Evolutionary conservation across 2,797 vertebrate genomes (phyloP).

Genomic region (Tapera naevia): DNA sequence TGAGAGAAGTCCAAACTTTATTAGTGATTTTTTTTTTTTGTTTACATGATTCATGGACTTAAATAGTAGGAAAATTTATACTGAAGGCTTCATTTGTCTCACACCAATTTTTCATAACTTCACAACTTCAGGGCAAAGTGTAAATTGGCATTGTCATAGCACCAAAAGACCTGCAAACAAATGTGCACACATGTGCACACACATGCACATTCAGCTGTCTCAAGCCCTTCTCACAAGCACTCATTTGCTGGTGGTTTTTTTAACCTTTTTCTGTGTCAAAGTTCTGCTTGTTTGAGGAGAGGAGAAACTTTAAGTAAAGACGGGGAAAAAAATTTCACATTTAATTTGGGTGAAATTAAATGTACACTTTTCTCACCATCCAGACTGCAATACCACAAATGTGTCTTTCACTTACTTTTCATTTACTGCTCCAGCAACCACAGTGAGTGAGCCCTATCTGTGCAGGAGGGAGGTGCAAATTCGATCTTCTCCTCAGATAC

Average conservation of each 20-base stretch:
- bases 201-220: rapidly evolving
- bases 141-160: neutral
- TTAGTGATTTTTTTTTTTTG: neutral
- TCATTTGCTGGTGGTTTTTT: neutral
- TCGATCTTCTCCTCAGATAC: neutral
- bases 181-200: neutral
- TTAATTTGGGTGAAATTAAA: neutral
- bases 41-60: neutral
- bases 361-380: neutral
- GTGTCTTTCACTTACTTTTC: neutral
- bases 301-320: neutral
- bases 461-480: neutral
- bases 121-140: neutral
- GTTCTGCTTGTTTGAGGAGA: neutral
- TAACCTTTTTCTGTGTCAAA: neutral
- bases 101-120: neutral
- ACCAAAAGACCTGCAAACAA: neutral
- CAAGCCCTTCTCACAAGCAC: neutral
- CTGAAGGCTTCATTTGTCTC: neutral
- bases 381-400: neutral
- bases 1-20: neutral
- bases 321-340: neutral
- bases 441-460: neutral
- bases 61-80: neutral
- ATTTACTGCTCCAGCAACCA: neutral